Conservation (phyloP, 2,113 vertebrate species). For the Pachypanchax playfairii region DNA sequence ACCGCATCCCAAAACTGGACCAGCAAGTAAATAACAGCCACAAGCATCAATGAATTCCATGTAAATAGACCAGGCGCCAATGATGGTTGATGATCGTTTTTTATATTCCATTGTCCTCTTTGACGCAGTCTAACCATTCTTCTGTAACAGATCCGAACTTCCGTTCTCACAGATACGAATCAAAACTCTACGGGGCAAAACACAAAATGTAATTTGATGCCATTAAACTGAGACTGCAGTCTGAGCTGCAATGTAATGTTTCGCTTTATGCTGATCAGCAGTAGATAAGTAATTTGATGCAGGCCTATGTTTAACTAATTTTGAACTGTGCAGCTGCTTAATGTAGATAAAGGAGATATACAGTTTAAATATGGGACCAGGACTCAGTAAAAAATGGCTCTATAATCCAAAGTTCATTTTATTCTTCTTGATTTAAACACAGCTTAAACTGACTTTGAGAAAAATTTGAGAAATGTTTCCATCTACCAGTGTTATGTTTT, state of each 20-base stretch:
- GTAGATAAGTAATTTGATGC: conserved; percentile 1
- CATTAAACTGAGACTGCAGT: background rate
- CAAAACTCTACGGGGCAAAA: conserved; percentile 1
- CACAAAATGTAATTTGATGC: background rate
- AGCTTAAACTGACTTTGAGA: too few species aligned
- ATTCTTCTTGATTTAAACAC: too few species aligned
- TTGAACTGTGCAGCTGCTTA: conserved; percentile 4
- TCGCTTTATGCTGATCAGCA: background rate
- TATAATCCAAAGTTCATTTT: conserved; percentile 3
- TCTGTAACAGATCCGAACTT: background rate
- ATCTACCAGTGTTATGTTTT: background rate
- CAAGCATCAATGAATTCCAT: conserved; percentile 21
- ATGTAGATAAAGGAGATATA: conserved; percentile 25
- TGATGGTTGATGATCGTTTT: conserved; percentile 6
- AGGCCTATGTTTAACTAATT: conserved; percentile 10
- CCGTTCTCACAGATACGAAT: background rate
- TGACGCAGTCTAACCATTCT: background rate
- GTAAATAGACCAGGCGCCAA: background rate
- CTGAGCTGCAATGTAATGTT: background rate
- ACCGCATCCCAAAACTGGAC: too few species aligned
- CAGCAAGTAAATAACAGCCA: conserved; percentile 4
- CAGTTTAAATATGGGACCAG: conserved; percentile 20
- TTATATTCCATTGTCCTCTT: conserved; percentile 1
- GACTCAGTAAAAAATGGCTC: background rate
- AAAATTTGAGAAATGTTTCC: too few species aligned